A percentile compares a stretch with the other conserved stretches of the same genome.
Evolutionary conservation across 2,888 invertebrate genomes (phyloP).

Genomic region (Oligia latruncula): DNA sequence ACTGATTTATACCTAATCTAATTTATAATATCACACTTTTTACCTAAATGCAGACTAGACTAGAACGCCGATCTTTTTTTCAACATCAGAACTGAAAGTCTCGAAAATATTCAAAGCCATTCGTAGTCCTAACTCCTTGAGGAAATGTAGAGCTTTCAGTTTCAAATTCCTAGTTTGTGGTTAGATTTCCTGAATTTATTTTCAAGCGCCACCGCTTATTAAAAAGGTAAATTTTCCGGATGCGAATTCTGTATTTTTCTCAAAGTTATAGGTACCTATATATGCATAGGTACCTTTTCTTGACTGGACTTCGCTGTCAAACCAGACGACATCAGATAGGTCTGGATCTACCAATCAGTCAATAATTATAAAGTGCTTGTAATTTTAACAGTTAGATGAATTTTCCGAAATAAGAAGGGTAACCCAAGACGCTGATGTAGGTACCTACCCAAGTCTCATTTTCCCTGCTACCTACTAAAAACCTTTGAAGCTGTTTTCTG

Average conservation of each 20-base stretch:
- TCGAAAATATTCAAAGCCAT: background rate
- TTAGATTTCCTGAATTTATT: background rate
- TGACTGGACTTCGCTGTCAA: background rate
- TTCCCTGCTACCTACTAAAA: constrained; percentile 43
- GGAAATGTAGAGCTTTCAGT: background rate
- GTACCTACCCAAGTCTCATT: constrained; percentile 12
- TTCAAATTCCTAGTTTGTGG: background rate
- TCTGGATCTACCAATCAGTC: background rate
- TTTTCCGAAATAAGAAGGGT: background rate
- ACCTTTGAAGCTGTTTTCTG: constrained; percentile 53
- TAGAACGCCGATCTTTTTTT: background rate
- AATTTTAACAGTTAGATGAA: background rate
- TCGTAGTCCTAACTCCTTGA: background rate
- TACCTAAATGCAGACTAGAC: background rate
- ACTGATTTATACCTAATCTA: constrained; percentile 9
- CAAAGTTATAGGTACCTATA: background rate
- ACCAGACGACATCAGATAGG: background rate
- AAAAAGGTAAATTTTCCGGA: background rate
- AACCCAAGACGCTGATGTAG: background rate
- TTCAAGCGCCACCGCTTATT: background rate
- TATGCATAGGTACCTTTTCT: too few species aligned
- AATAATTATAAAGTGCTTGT: background rate
- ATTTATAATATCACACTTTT: background rate
- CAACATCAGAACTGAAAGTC: background rate
- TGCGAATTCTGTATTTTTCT: background rate